Evolutionary conservation across 2,888 invertebrate genomes (phyloP).

Genomic region (Microplitis manilae): DNA sequence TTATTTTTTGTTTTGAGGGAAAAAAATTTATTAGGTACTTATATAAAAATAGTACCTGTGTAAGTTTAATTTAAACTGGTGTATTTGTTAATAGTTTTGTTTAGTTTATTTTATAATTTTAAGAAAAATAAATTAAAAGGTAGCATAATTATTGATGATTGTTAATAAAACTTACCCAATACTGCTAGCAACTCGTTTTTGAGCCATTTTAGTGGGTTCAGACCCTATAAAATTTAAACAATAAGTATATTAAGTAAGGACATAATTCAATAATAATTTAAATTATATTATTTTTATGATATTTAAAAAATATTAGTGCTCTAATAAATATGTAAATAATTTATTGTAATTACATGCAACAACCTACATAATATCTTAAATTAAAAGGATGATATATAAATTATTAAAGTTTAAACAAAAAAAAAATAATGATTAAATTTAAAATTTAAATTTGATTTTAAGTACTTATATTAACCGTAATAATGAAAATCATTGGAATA

Average conservation of each 20-base stretch:
- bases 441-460: conserved; percentile 6
- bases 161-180: conserved; percentile 79
- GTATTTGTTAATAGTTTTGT: too few species aligned
- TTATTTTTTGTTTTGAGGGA: too few species aligned
- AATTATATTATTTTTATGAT: neutral
- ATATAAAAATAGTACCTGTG: too few species aligned
- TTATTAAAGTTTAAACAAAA: neutral
- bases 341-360: neutral
- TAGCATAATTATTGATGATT: neutral
- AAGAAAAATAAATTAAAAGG: too few species aligned
- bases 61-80: too few species aligned
- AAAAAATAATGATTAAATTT: neutral
- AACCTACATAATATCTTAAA: neutral
- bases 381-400: neutral
- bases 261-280: neutral
- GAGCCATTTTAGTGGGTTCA: conserved; percentile 86
- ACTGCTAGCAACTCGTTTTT: conserved; percentile 85
- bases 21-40: too few species aligned
- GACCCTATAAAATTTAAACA: conserved; percentile 76
- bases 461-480: neutral
- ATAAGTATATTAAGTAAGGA: neutral
- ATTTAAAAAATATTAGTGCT: neutral
- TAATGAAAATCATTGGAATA: conserved; percentile 42
- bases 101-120: too few species aligned
- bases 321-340: neutral